Evolutionary conservation across 2,797 vertebrate genomes (phyloP).

Genomic region (Chelidonichthys spinosus): DNA sequence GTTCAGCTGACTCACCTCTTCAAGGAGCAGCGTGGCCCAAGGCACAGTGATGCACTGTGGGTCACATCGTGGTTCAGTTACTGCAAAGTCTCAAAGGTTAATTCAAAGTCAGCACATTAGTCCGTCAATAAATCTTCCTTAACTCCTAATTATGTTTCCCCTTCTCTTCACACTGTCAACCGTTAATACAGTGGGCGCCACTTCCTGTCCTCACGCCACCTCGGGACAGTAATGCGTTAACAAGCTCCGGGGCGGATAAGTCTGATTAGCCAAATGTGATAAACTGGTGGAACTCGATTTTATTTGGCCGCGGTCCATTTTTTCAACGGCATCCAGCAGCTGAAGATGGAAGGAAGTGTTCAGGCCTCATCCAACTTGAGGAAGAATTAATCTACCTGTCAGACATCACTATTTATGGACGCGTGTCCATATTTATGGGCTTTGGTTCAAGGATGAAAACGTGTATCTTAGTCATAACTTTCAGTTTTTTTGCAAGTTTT

Average conservation of each 20-base stretch:
- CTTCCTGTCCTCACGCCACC: conserved; percentile 36
- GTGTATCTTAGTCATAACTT: conserved; percentile 19
- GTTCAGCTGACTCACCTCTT: conserved; percentile 61
- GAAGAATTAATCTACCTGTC: neutral
- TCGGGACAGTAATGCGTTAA: conserved; percentile 44
- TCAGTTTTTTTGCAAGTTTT: conserved; percentile 33
- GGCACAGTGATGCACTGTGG: conserved; percentile 34
- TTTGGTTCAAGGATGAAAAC: conserved; percentile 30
- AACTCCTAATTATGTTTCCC: conserved; percentile 41
- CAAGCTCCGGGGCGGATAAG: conserved; percentile 27
- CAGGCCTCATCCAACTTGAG: neutral
- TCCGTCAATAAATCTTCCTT: conserved; percentile 57
- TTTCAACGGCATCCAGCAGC: conserved; percentile 29
- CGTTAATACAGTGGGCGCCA: conserved; percentile 1
- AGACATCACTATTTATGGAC: conserved; percentile 27
- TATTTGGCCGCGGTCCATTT: conserved; percentile 38
- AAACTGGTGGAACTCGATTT: conserved; percentile 39
- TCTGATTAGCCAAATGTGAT: conserved; percentile 48
- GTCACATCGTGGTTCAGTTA: conserved; percentile 46
- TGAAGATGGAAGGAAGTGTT: conserved; percentile 6
- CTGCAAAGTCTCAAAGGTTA: conserved; percentile 57
- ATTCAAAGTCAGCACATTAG: conserved; percentile 62
- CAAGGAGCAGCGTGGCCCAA: conserved; percentile 37
- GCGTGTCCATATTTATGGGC: conserved; percentile 34
- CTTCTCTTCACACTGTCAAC: conserved; percentile 8